These are phyloP conservation scores for Callorhinus ursinus DNA, from an alignment of 2,113 vertebrate genomes.

Conservation along the genomic window DNA sequence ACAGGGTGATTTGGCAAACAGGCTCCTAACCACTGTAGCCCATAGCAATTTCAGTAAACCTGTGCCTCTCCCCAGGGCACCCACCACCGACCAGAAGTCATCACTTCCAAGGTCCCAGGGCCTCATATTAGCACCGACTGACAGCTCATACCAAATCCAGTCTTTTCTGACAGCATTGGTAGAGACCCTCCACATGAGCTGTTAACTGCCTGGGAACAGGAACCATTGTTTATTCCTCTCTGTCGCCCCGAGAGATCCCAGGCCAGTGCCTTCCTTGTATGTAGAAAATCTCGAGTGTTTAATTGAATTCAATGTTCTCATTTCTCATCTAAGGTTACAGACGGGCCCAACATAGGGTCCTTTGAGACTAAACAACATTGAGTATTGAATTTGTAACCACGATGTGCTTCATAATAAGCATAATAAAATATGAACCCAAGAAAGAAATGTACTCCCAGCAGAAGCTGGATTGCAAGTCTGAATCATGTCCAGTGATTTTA, in stretches of 20 bases:
- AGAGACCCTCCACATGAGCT: not conserved
- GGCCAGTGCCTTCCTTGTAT: not conserved
- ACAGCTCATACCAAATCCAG: fast-evolving
- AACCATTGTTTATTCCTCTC: not conserved
- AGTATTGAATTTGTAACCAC: not conserved
- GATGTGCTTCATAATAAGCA: not conserved
- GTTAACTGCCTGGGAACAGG: not conserved
- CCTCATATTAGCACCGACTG: not conserved
- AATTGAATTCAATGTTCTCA: not conserved
- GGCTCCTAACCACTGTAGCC: not conserved
- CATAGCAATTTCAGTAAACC: not conserved
- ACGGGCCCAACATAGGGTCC: not conserved
- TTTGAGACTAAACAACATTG: not conserved
- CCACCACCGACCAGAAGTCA: not conserved
- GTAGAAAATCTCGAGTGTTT: not conserved
- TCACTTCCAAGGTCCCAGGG: not conserved
- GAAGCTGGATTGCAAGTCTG: not conserved
- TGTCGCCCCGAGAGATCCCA: not conserved
- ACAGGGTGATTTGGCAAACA: not conserved
- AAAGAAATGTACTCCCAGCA: not conserved
- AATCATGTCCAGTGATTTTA: not conserved
- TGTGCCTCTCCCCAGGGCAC: not conserved
- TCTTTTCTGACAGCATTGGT: not conserved
- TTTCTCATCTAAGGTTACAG: constrained; percentile 13
- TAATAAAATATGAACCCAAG: not conserved